Evolutionary conservation across 2,797 vertebrate species (phyloP), one percentile per base, ranked within the genome.

Genomic region (Halcyon badia): DNA sequence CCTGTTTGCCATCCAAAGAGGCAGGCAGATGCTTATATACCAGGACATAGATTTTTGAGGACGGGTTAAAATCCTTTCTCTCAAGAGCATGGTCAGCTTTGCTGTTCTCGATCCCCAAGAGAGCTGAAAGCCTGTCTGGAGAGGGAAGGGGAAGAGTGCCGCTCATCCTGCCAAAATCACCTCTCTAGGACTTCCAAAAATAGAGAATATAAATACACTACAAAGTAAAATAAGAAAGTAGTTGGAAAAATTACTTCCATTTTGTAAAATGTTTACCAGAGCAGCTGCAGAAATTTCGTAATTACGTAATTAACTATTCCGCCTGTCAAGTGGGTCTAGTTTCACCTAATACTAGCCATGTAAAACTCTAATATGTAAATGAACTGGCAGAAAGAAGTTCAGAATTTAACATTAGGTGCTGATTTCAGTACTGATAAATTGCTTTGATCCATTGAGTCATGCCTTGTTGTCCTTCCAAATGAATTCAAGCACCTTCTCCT

Each of bases 391-490:
- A 89, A 97, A 90, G 75, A 42, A 73, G 49, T 75, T 85, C 78
- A 85, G 90, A 95, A 93, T 96, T 92, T 89, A 73, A 84, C 91
- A 91, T 80, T 93, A 83, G 86, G 75, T 72, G 54, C 65, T 95
- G 97, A 96, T 97, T 95, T 96, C 88, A 64, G 70, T 64, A 1
- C 14, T 92, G 97, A 95, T 97, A 97, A 96, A 61, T 49, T 42
- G 37, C 95, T 97, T 97, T 97, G 90, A 97, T 92, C 88, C 92
- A 30, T 25, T 97, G 94, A 96, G 52, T 95, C 92, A 96, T 56
- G 57, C 60, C 90, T 95, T 92, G 77, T 91, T 95, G 88, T 94
- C 91, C 86, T 94, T 90, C 95, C 97, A 96, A 95, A 87, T 89
- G 77, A 90, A 78, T 76, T 83, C 51, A n/a, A 77, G 88, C 75